These are phyloP conservation scores for Glyptemys insculpta DNA, from an alignment of 2,797 vertebrate species.

Conservation along the genomic window DNA sequence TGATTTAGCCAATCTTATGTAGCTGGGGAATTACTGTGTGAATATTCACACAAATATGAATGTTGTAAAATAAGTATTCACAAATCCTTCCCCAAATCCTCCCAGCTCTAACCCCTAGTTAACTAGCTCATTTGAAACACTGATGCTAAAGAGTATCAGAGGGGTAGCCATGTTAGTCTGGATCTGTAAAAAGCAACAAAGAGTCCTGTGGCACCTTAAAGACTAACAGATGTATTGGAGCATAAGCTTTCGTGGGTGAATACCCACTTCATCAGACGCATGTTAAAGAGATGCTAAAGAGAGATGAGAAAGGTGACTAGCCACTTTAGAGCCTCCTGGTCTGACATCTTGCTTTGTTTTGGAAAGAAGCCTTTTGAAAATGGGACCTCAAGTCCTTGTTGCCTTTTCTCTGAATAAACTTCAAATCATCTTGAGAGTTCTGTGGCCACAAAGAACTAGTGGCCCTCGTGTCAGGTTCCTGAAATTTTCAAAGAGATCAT, in stretches of 20 bases:
- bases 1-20: too few species aligned
- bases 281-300: too few species aligned
- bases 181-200: too few species aligned
- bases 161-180: too few species aligned
- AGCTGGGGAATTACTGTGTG: too few species aligned
- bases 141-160: too few species aligned
- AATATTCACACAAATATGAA: too few species aligned
- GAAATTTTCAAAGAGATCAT: background rate
- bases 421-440: background rate
- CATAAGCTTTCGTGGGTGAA: too few species aligned
- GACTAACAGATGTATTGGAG: too few species aligned
- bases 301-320: rapidly evolving
- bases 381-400: background rate
- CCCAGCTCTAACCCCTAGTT: background rate
- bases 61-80: background rate
- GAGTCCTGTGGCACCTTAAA: too few species aligned
- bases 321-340: background rate
- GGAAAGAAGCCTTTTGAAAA: background rate
- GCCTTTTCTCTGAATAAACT: background rate
- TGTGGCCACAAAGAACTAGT: background rate
- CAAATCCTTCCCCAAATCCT: background rate
- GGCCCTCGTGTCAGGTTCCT: too few species aligned
- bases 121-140: background rate
- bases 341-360: background rate
- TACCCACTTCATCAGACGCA: too few species aligned